Percentiles rank a stretch among this genome's conserved stretches.
Evolutionary conservation across 2,113 vertebrate genomes (phyloP).

Genomic region (Silurus meridionalis): DNA sequence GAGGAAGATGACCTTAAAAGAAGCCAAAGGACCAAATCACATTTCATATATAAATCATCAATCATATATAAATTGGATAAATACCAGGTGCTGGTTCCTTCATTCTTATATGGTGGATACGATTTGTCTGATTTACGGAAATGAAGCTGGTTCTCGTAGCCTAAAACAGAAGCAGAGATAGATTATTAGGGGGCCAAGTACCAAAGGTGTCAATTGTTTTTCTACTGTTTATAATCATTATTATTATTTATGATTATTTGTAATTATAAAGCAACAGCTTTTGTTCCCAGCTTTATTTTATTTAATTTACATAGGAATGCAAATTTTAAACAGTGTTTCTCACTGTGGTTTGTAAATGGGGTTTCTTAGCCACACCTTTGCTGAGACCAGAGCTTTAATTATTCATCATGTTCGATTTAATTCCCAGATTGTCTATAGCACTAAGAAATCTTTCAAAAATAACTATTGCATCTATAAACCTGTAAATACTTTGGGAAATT

Average conservation of each 20-base stretch:
- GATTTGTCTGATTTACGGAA: slow-evolving; percentile 67
- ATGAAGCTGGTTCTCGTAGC: slow-evolving; percentile 72
- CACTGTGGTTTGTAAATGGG: too few relatives aligned
- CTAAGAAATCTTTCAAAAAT: too few relatives aligned
- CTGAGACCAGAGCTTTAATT: too few relatives aligned
- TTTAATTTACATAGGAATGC: too few relatives aligned
- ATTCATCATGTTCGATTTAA: too few relatives aligned
- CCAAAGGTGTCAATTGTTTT: too few relatives aligned
- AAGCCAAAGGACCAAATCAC: not conserved
- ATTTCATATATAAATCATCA: not conserved
- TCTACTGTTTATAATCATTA: not conserved
- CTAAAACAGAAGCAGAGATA: slow-evolving; percentile 46
- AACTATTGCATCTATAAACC: too few relatives aligned
- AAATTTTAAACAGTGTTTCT: too few relatives aligned
- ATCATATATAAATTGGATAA: not conserved
- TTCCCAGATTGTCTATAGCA: too few relatives aligned
- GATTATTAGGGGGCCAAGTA: not conserved
- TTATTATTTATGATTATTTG: not conserved
- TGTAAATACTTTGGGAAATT: too few relatives aligned
- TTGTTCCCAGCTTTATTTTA: too few relatives aligned
- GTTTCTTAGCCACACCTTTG: too few relatives aligned
- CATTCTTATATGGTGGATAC: slow-evolving; percentile 71
- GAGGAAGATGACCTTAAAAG: not conserved
- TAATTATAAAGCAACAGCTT: not conserved
- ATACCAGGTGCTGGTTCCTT: slow-evolving; percentile 77